Conservation (phyloP, 2,888 invertebrate genomes). For the Palloptera scutellata region DNA sequence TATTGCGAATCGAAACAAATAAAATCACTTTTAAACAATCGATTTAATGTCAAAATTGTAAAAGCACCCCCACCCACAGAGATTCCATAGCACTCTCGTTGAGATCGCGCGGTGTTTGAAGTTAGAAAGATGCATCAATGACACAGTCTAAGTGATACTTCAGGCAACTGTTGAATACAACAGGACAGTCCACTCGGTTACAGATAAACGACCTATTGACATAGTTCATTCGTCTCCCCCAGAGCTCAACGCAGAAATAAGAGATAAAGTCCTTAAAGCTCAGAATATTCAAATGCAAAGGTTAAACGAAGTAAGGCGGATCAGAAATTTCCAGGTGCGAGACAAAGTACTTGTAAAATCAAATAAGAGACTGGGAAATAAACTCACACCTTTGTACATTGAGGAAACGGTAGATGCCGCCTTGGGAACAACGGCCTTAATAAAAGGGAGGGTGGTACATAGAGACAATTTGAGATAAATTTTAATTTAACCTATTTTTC, state of each 20-base stretch:
- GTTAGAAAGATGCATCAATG: slow-evolving; percentile 28
- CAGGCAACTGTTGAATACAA: slow-evolving; percentile 34
- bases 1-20: slow-evolving; percentile 37
- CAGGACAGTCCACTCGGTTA: slow-evolving; percentile 30
- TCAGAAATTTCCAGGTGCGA: slow-evolving; percentile 32
- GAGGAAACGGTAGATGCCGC: slow-evolving; percentile 26
- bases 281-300: slow-evolving; percentile 25
- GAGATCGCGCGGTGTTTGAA: slow-evolving; percentile 40
- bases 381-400: no score
- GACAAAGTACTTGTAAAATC: slow-evolving; percentile 32
- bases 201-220: no score
- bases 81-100: slow-evolving; percentile 37
- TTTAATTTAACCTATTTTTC: slow-evolving; percentile 4
- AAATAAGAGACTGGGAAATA: no score
- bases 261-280: slow-evolving; percentile 26
- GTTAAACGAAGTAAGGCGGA: slow-evolving; percentile 27
- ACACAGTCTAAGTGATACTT: slow-evolving; percentile 26
- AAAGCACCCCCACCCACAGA: slow-evolving; percentile 38
- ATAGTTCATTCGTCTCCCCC: background rate
- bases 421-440: no score
- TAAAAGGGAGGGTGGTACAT: no score
- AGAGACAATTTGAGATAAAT: slow-evolving; percentile 16
- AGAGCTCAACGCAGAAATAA: slow-evolving; percentile 21
- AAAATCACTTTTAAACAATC: slow-evolving; percentile 30
- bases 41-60: slow-evolving; percentile 33